These are phyloP conservation scores for Physocephala rufipes DNA, from an alignment of 2,888 invertebrate species.

Conservation along the genomic window DNA sequence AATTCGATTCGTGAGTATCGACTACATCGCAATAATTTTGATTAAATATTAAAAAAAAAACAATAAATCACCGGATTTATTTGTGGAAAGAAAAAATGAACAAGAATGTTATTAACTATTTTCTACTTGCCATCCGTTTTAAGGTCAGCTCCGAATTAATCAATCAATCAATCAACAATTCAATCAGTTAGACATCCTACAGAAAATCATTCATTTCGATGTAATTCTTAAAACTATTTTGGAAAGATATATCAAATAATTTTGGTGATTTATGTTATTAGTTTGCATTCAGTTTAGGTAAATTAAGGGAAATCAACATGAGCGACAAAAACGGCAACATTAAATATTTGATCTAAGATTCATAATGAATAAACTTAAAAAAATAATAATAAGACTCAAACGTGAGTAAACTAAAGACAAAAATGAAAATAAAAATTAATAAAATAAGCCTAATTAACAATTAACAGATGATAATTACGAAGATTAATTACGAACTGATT, in stretches of 20 bases:
- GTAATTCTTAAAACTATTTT: slow-evolving; percentile 61
- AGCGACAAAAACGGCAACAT: slow-evolving; percentile 32
- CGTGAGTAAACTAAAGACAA: too few species aligned
- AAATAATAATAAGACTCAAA: too few species aligned
- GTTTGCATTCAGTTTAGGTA: slow-evolving; percentile 34
- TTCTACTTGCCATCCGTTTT: slow-evolving; percentile 42
- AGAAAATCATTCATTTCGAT: slow-evolving; percentile 64
- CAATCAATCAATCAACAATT: too few species aligned
- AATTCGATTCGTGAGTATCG: not conserved
- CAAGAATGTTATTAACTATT: slow-evolving; percentile 34
- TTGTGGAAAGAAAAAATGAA: slow-evolving; percentile 31
- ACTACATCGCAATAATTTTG: too few species aligned
- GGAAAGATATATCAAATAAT: slow-evolving; percentile 27
- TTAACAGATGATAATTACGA: too few species aligned
- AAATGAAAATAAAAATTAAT: too few species aligned
- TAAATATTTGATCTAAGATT: not conserved
- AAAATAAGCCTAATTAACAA: too few species aligned
- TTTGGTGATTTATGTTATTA: slow-evolving; percentile 24
- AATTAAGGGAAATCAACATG: slow-evolving; percentile 29
- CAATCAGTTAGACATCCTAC: slow-evolving; percentile 49
- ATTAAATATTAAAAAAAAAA: not conserved
- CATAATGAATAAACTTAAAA: not conserved
- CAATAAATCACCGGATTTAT: not conserved
- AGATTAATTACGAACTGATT: too few species aligned
- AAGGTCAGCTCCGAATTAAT: slow-evolving; percentile 36